phyloP scores from a whole-genome alignment of 2,113 vertebrate genomes.

The Heliornis fulica region DNA sequence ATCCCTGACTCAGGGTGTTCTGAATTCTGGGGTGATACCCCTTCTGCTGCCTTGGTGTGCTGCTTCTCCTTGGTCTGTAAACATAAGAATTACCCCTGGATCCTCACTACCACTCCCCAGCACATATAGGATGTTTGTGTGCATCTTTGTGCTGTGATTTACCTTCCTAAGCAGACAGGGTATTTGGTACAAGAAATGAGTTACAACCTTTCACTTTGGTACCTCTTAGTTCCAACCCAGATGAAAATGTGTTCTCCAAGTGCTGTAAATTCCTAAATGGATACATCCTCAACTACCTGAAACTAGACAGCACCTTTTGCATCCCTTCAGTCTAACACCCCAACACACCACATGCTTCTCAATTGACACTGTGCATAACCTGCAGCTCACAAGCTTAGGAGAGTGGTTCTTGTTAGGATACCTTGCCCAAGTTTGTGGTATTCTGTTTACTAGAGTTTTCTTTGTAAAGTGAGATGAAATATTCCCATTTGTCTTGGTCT shows the following conservation, averaged over 20 bases:
- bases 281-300: background rate
- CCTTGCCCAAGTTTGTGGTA: background rate
- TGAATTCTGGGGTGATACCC: background rate
- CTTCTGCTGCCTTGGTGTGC: rapidly evolving
- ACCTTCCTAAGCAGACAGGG: background rate
- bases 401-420: background rate
- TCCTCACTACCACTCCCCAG: background rate
- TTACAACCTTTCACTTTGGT: background rate
- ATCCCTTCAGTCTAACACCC: background rate
- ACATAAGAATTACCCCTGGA: background rate
- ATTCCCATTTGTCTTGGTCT: background rate
- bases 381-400: background rate
- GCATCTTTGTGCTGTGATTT: background rate
- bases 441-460: constrained; percentile 8
- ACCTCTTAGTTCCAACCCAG: background rate
- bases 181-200: background rate
- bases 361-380: background rate
- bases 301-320: background rate
- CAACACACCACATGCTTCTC: background rate
- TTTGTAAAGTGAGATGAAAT: constrained; percentile 11
- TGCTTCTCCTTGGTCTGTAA: background rate
- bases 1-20: background rate
- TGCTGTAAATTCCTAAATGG: background rate
- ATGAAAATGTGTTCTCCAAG: background rate
- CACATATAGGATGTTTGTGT: background rate